Evolutionary conservation across 2,797 vertebrate genomes (phyloP), one percentile per base, ranked within the genome.

Genomic region (Calcarius lapponicus): DNA sequence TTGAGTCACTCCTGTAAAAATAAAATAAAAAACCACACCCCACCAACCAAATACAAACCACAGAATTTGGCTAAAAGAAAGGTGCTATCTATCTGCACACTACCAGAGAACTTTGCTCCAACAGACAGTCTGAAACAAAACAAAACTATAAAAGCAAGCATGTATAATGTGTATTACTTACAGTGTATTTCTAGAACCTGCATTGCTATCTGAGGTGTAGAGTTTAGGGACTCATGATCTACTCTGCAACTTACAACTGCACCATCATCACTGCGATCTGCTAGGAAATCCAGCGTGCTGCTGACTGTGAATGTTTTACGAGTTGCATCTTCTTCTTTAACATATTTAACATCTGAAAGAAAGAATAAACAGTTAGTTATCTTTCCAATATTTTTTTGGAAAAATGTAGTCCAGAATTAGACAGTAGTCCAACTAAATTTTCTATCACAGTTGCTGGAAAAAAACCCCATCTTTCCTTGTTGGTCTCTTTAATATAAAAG

Each of bases 171-270:
- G 20, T 36, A 21, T 93, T 98, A 99, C 99, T 99, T 98, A 99
- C 99, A 99, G 98, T 99, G 99, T 97, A 99, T 99, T 98, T 99
- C 99, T 98, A 99, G 98, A 95, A 99, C 98, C 97, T 99, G 99
- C 53, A 98, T 99, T 93, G 99, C 99, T 98, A 99, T 98, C 97
- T 99, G 99, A 75, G 99, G 99, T 79, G 98, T 98, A 69, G 99
- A 98, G 45, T 98, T 98, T 95, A 99, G 98, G 53, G 99, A 98
- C 86, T 99, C 98, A 4, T 99, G 99, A 93, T 99, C 99, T 95
- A 99, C 99, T 92, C 98, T 98, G 97, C 99, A 99, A 97, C 99
- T 99, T 93, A 99, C 98, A 5, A 99, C 98, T 51, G 98, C 98
- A 7, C 99, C 98, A 22, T 99, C 99, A 6, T 99, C 99, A 57